phyloP scores from a whole-genome alignment of 2,888 invertebrate species.

The Parnassius glacialis region DNA sequence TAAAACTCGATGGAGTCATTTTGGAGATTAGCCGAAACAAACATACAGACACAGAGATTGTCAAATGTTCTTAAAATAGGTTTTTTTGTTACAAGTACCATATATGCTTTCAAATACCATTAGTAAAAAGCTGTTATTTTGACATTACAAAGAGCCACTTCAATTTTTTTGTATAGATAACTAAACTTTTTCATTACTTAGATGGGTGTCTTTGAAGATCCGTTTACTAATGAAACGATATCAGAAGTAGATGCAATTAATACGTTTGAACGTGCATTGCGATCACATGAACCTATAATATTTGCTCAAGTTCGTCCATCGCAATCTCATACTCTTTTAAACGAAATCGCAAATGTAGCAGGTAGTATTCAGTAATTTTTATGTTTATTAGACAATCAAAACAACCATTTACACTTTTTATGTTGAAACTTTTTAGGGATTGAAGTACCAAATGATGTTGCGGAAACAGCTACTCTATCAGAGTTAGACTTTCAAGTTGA shows the following conservation, averaged over 20 bases:
- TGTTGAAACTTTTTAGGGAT: constrained; percentile 29
- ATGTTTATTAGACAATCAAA: no score
- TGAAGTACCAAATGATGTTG: constrained; percentile 26
- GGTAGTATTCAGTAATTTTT: constrained; percentile 1
- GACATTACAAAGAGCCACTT: no score
- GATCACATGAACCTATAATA: constrained; percentile 11
- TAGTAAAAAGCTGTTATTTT: no score
- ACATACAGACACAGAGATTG: no score
- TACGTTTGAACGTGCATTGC: constrained; percentile 16
- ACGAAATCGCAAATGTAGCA: constrained; percentile 12
- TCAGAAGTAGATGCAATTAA: constrained; percentile 11
- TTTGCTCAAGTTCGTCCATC: background rate
- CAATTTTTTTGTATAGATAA: no score
- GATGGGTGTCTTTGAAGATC: background rate
- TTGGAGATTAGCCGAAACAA: no score
- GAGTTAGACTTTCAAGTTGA: constrained; percentile 33
- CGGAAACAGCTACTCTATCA: constrained; percentile 29
- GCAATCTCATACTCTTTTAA: constrained; percentile 1
- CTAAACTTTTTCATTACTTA: background rate
- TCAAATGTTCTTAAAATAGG: no score
- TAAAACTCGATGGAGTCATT: no score
- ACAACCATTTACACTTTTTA: background rate
- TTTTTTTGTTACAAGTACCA: no score
- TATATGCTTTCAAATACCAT: no score
- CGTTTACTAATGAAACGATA: background rate